Evolutionary conservation across 2,797 vertebrate species (phyloP).

Genomic region (Pampus argenteus): DNA sequence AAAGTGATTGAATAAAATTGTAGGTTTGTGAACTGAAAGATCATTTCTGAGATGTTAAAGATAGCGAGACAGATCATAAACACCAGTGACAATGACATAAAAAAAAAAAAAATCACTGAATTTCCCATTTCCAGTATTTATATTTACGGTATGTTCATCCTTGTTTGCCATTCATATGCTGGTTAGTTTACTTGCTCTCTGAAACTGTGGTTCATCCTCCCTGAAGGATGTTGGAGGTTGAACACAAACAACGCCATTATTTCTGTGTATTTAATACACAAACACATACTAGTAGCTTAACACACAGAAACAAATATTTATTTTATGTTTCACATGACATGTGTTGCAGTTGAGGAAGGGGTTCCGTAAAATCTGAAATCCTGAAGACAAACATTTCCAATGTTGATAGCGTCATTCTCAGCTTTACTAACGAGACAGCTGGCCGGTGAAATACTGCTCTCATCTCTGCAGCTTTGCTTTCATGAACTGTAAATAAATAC

Average conservation of each 20-base stretch:
- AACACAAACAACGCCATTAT: slow-evolving; percentile 43
- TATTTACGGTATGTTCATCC: background rate
- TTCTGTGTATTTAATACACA: slow-evolving; percentile 42
- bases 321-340: slow-evolving; percentile 36
- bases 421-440: slow-evolving; percentile 11
- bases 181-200: slow-evolving; percentile 1
- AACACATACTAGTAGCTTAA: slow-evolving; percentile 20
- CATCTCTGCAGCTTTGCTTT: slow-evolving; percentile 66
- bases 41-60: too few relatives aligned
- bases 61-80: background rate
- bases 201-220: slow-evolving; percentile 4
- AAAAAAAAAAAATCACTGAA: background rate
- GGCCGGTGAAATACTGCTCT: slow-evolving; percentile 22
- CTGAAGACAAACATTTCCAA: slow-evolving; percentile 35
- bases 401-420: slow-evolving; percentile 32
- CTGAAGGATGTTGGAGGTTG: slow-evolving; percentile 7
- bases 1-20: too few relatives aligned
- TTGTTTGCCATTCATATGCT: background rate
- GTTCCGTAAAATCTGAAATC: slow-evolving; percentile 12
- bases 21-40: too few relatives aligned
- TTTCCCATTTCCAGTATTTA: background rate
- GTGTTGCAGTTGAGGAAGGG: slow-evolving; percentile 22
- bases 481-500: slow-evolving; percentile 74
- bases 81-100: background rate
- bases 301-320: slow-evolving; percentile 63